A percentile compares a stretch with the other conserved stretches of the same genome.
phyloP scores from a whole-genome alignment of 1,140 invertebrate species.

The Phocides pigmalion region DNA sequence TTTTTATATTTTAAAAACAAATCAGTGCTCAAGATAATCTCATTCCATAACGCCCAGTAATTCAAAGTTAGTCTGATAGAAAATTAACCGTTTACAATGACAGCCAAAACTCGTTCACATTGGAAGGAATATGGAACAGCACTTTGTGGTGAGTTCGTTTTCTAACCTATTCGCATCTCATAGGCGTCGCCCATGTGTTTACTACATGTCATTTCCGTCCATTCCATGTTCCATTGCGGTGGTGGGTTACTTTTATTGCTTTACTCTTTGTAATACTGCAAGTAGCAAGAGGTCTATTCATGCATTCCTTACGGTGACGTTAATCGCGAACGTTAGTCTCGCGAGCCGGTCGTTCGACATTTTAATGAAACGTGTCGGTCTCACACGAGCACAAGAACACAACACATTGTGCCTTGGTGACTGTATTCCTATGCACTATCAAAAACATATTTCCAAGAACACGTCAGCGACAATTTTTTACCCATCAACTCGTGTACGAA shows the following conservation, averaged over 20 bases:
- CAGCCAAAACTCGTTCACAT: conserved; percentile 80
- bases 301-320: conserved; percentile 30
- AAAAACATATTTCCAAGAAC: conserved; percentile 17
- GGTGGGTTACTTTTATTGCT: neutral
- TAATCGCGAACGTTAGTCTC: conserved; percentile 29
- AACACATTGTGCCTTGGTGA: conserved; percentile 9
- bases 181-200: conserved; percentile 46
- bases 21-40: conserved; percentile 81
- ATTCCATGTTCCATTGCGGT: conserved; percentile 5
- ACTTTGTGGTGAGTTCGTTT: conserved; percentile 79
- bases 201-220: conserved; percentile 6
- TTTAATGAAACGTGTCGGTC: conserved; percentile 49
- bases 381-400: neutral
- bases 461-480: neutral
- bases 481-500: neutral
- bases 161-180: conserved; percentile 68
- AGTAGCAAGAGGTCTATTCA: conserved; percentile 1
- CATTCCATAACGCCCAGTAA: conserved; percentile 79
- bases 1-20: conserved; percentile 60
- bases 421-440: conserved; percentile 2
- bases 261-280: neutral
- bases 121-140: conserved; percentile 84
- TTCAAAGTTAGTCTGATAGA: conserved; percentile 55
- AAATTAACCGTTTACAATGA: conserved; percentile 67
- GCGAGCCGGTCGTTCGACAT: conserved; percentile 34